Percentiles rank a stretch among this genome's conserved stretches.
Evolutionary conservation across 2,797 vertebrate species (phyloP).

Genomic region (Helicolenus hilgendorfi): DNA sequence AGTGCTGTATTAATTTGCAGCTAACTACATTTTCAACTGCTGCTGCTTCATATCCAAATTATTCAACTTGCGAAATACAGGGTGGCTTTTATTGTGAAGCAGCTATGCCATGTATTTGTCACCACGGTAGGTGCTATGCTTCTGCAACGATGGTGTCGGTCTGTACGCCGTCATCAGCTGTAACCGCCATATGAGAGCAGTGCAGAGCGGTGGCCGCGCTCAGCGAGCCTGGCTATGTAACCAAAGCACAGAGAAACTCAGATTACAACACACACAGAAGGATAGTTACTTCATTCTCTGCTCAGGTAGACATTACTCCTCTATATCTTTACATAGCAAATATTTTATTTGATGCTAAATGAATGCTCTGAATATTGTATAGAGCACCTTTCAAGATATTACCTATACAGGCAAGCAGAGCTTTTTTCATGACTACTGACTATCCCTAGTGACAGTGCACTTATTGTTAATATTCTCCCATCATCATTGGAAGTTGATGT

Average conservation of each 20-base stretch:
- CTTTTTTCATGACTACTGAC: not conserved
- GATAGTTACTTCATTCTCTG: too few species aligned
- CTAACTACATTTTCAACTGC: not conserved
- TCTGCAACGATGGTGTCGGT: too few species aligned
- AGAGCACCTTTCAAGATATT: not conserved
- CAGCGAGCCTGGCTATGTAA: accelerated
- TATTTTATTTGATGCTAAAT: too few species aligned
- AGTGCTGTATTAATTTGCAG: not conserved
- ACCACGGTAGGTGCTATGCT: not conserved
- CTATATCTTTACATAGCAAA: too few species aligned
- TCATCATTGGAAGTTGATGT: slow-evolving; percentile 8
- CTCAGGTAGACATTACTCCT: too few species aligned
- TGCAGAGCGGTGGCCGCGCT: too few species aligned
- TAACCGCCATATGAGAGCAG: too few species aligned
- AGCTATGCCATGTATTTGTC: not conserved
- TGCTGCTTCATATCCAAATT: not conserved
- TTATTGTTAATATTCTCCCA: not conserved
- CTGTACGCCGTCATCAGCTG: accelerated
- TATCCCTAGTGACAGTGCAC: not conserved
- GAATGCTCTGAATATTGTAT: too few species aligned
- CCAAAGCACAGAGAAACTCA: too few species aligned
- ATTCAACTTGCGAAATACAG: not conserved
- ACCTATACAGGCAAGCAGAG: not conserved
- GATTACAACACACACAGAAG: too few species aligned
- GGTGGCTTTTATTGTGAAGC: not conserved